A percentile compares a stretch with the other conserved stretches of the same genome.
phyloP scores from a whole-genome alignment of 2,797 vertebrate species.

The Clarias platycephalus region DNA sequence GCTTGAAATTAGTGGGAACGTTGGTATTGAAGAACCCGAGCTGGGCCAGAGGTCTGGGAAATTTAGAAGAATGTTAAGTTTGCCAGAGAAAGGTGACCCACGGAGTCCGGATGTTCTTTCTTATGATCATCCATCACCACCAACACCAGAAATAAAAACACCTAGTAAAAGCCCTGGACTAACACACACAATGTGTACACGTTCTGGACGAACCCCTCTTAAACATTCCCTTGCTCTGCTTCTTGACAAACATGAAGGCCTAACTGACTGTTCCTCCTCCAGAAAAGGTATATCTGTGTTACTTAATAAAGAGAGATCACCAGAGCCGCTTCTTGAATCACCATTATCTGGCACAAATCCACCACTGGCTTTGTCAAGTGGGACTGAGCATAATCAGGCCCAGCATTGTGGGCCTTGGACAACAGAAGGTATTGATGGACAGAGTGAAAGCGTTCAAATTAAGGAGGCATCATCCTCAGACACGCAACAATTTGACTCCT shows the following conservation, averaged over 20 bases:
- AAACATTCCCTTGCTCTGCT: constrained; percentile 47
- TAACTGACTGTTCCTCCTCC: not conserved
- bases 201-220: constrained; percentile 64
- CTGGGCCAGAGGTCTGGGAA: constrained; percentile 49
- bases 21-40: constrained; percentile 24
- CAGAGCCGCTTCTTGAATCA: not conserved
- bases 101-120: not conserved
- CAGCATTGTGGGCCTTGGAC: not conserved
- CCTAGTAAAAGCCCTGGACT: constrained; percentile 56
- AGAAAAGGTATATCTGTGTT: not conserved
- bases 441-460: constrained; percentile 38
- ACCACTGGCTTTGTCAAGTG: not conserved
- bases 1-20: constrained; percentile 16
- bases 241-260: constrained; percentile 16
- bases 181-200: constrained; percentile 60
- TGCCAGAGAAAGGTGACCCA: constrained; percentile 49
- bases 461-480: constrained; percentile 60
- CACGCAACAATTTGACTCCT: constrained; percentile 65
- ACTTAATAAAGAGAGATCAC: not conserved
- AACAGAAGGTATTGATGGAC: not conserved
- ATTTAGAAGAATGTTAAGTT: constrained; percentile 41
- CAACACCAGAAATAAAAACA: constrained; percentile 46
- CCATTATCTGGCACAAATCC: not conserved
- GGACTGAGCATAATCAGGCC: not conserved
- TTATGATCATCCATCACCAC: constrained; percentile 40